Base-by-base conservation (phyloP, 2,888 invertebrate genomes). In the Branchellion lobata region DNA sequence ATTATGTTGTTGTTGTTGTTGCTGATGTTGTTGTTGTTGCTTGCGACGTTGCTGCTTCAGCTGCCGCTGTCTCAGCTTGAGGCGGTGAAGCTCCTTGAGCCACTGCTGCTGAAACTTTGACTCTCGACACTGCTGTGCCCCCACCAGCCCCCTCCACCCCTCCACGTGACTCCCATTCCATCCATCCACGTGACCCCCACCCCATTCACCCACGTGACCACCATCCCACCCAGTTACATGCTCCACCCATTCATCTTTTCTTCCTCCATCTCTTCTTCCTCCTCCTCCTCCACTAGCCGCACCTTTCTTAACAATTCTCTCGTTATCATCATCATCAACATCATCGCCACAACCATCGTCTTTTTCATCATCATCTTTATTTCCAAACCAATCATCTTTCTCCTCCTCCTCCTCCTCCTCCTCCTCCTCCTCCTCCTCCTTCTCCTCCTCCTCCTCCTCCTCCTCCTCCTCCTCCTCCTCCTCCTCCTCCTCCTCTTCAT, bases 401-500 rank as follows among this genome's bases (percentile, higher is more conserved):
- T 71, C 31, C 5, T 71, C 71, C 21, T 71, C 71, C 5, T 71
- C 71, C 21, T 71, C 71, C 21, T 71, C 71, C 5, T 71, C 71
- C 21, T 71, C 71, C 21, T 71, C 71, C 21, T 71, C 71, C 5
- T 71, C 71, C 21, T 71, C 34, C 3, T 71, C 31, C 21, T 71
- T 33, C 21, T 71, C 34, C 24, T 65, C 65, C 24, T 65, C 65
- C 24, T 65, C 65, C 24, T 65, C n/a, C 24, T 65, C n/a, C 24
- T 65, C 65, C 24, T 65, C 65, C 24, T 65, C 65, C 24, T 65
- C 65, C 24, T 65, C 65, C 24, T 65, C 71, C n/a, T 71, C 31
- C n/a, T 71, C 31, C n/a, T 71, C 71, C n/a, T 71, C 71, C n/a
- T 71, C 71, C n/a, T 71, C 71, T 8, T 71, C 31, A 8, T 71